Evolutionary conservation across 1,140 invertebrate species (phyloP), one percentile per base, ranked within the genome.

Genomic region (Elysia chlorotica): DNA sequence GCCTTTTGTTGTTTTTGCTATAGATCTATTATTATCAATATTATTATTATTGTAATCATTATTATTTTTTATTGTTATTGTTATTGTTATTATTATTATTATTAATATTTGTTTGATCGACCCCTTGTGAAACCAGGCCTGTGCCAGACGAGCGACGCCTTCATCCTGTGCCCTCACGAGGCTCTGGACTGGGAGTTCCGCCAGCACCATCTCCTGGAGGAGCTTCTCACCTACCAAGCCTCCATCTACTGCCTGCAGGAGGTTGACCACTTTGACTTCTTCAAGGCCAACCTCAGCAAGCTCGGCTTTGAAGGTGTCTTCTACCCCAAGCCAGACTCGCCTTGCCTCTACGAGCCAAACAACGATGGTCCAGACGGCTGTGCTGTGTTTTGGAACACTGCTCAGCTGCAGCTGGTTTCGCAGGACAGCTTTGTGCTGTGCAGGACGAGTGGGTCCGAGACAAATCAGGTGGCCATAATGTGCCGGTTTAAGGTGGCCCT

Each of bases 331-430:
- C 93, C 93, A 0, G 92, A 94, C 80, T 94, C 93, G 0, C 93
- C 93, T 0, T 94, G 93, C 84, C 85, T 93, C 23, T 75, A 83
- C 65, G 89, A 93, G 53, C 85, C 90, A 68, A 90, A 90, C 53
- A 93, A 93, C 80, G 92, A 92, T 76, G 93, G 93, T 1, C 93
- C 93, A 0, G 93, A 95, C 86, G 93, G 93, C 3, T 94, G 93
- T 84, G 93, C 93, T 1, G 89, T 94, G 30, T 94, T 95, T 84
- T 93, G 91, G 82, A 88, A 90, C 54, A 88, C 87, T 53, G 87
- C 90, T 54, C 91, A 91, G 83, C 91, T 93, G 70, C 89, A 92
- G 71, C 82, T 93, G 31, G 68, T 92, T 5, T 82, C 88, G 61
- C 89, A 88, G 25, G 89, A 92, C 53, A 90, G 89, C 1, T 86